A percentile compares a stretch with the other conserved stretches of the same genome.
These are phyloP conservation scores for Melospiza georgiana DNA, from an alignment of 2,113 vertebrate genomes.

Conservation along the genomic window DNA sequence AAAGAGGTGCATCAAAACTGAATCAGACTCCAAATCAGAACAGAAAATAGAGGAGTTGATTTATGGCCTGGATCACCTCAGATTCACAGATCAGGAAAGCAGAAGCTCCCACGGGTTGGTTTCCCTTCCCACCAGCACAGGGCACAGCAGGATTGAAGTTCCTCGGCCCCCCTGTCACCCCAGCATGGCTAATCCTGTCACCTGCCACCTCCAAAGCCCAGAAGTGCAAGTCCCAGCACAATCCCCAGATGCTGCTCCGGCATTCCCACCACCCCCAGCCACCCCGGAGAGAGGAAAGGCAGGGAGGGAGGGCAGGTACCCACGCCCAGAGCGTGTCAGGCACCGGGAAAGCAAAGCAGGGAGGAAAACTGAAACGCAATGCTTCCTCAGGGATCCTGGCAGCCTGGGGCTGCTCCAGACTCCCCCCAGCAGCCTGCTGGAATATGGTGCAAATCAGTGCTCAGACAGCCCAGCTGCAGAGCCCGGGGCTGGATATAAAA, in stretches of 20 bases:
- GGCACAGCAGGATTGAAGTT: not conserved
- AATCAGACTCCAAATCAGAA: not conserved
- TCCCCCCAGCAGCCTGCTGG: not conserved
- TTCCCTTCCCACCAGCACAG: not conserved
- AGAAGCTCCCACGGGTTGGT: not conserved
- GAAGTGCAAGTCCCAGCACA: not conserved
- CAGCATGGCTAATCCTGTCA: not conserved
- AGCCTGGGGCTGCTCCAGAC: not conserved
- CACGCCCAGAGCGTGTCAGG: not conserved
- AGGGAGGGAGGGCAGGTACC: not conserved
- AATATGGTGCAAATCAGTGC: not conserved
- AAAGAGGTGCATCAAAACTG: not conserved
- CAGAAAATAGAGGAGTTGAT: not conserved
- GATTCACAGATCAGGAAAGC: not conserved
- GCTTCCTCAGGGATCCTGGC: not conserved
- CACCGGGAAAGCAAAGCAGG: not conserved
- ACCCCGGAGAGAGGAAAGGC: not conserved
- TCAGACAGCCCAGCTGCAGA: conserved; percentile 24
- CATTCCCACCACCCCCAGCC: not conserved
- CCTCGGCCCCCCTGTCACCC: not conserved
- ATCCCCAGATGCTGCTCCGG: not conserved
- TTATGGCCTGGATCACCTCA: not conserved
- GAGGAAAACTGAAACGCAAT: not conserved
- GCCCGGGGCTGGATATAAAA: not conserved
- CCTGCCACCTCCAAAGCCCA: not conserved